Conservation (phyloP, 2,888 invertebrate genomes). For the Phortica okadai region DNA sequence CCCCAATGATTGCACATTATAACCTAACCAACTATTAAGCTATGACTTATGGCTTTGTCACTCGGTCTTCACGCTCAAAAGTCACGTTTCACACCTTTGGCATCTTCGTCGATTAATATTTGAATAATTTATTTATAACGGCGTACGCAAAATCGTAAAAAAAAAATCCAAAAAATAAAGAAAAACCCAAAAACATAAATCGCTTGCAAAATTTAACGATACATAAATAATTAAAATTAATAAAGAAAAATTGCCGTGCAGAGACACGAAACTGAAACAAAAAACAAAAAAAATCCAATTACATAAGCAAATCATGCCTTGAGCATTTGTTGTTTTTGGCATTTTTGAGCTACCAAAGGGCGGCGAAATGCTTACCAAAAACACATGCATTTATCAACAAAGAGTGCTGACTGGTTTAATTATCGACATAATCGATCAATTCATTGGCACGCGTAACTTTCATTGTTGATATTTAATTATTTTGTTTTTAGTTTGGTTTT, state of each 20-base stretch:
- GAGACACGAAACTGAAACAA: no score
- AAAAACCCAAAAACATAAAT: not conserved
- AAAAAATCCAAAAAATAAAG: no score
- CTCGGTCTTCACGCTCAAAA: not conserved
- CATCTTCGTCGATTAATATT: not conserved
- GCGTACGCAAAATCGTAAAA: no score
- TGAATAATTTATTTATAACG: not conserved
- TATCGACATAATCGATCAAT: conserved; percentile 1
- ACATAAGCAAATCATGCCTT: no score
- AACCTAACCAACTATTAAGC: no score
- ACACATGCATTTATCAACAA: not conserved
- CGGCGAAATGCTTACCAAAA: not conserved
- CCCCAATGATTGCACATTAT: no score
- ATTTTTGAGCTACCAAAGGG: not conserved
- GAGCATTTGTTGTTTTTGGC: not conserved
- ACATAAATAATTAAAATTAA: not conserved
- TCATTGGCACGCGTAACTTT: conserved; percentile 11
- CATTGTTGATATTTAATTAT: not conserved
- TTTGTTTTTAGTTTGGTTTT: not conserved
- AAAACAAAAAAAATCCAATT: not conserved
- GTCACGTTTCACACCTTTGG: not conserved
- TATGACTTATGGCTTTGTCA: no score
- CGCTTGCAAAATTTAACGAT: conserved; percentile 1
- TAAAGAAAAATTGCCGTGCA: not conserved
- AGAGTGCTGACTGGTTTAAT: not conserved